Evolutionary conservation across 2,888 invertebrate genomes (phyloP).

Genomic region (Choristoneura rosaceana): DNA sequence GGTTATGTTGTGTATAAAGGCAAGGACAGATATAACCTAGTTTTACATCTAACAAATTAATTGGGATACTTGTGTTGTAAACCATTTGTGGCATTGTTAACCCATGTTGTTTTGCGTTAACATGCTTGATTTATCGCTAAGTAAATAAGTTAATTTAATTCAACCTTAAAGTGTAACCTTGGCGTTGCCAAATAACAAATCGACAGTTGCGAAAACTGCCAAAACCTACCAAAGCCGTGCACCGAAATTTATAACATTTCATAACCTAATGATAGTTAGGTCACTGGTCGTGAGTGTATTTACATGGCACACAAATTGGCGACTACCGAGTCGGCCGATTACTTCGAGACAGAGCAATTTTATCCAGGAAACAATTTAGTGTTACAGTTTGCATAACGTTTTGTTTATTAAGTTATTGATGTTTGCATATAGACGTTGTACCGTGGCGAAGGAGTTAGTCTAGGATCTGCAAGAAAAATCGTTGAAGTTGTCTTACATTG

Average conservation of each 20-base stretch:
- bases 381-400: constrained; percentile 28
- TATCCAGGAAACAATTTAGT: constrained; percentile 32
- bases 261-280: constrained; percentile 35
- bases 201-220: constrained; percentile 30
- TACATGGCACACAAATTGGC: constrained; percentile 34
- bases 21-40: no score
- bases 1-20: no score
- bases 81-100: neutral
- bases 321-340: constrained; percentile 24
- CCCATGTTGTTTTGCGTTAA: neutral
- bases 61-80: neutral
- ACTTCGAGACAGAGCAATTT: constrained; percentile 33
- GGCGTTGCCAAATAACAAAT: constrained; percentile 29
- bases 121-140: constrained; percentile 15
- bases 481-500: no score
- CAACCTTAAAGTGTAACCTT: constrained; percentile 22
- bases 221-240: constrained; percentile 24
- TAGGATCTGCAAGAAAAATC: no score
- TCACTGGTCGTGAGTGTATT: constrained; percentile 18
- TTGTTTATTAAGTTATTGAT: constrained; percentile 28
- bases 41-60: neutral
- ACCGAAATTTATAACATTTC: constrained; percentile 36
- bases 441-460: no score
- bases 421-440: constrained; percentile 5
- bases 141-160: constrained; percentile 14